Base-by-base conservation (phyloP, 2,113 vertebrate species). In the Tamias sibiricus region DNA sequence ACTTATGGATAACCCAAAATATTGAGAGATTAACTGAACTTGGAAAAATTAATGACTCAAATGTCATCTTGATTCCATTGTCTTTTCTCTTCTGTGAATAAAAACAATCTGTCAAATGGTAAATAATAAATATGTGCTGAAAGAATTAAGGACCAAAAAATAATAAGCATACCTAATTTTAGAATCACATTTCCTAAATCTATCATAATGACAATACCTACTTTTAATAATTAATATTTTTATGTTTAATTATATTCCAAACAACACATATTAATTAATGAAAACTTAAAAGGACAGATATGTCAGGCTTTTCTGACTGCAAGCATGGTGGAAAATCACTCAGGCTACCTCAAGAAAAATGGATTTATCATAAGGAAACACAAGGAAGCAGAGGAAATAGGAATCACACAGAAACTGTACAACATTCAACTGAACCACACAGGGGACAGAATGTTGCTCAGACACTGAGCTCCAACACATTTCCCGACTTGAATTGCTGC, bases 181-280 rank as follows among this genome's bases (percentile, higher is more conserved):
- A 87, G 84, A 87, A 92, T n/a, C 62, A 89, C n/a, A 68, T 92
- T 71, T 49, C 72, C 28, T 80, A 84, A 76, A n/a, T 35, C 19
- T 74, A 44, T 74, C 59, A 22, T 42, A 82, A 76, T 35, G 6
- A 77, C 44, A 92, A 88, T 24, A 20, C 1, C 20, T 92, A 44
- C 17, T 76, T 94, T 83, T 87, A 54, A 76, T 90, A 87, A 72
- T 91, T 68, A 80, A 64, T 75, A 79, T 76, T 83, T 77, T 87
- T 68, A 49, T 28, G 24, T 81, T 93, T 76, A 92, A 95, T 85
- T 95, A 32, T 59, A 82, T 76, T 59, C 44, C 9, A 92, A 57
- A 74, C 40, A 89, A 66, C 47, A 37, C 54, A 81, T 64, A 22
- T 40, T 62, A 86, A 94, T 54, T 87, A 95, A 97, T 57, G 64